These are phyloP conservation scores for Deroptyus accipitrinus DNA, from an alignment of 2,113 vertebrate genomes.

Conservation along the genomic window DNA sequence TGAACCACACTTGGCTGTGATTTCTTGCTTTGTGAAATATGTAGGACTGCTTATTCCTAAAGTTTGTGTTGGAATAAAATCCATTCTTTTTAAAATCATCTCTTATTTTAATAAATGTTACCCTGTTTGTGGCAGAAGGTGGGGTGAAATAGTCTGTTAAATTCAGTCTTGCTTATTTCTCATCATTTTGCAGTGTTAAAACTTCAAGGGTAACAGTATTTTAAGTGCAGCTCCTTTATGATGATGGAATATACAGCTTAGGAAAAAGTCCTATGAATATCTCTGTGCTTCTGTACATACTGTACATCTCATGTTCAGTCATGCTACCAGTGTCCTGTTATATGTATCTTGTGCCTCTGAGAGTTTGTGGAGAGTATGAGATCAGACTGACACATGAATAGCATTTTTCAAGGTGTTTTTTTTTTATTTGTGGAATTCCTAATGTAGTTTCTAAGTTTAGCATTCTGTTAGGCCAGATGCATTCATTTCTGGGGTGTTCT, in stretches of 20 bases:
- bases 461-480: not conserved
- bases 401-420: not conserved
- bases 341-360: not conserved
- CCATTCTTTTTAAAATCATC: not conserved
- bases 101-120: not conserved
- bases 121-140: not conserved
- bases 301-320: not conserved
- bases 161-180: not conserved
- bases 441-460: not conserved
- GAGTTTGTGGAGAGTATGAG: not conserved
- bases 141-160: not conserved
- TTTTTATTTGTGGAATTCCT: not conserved
- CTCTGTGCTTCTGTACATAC: not conserved
- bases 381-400: not conserved
- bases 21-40: not conserved
- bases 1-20: not conserved
- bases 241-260: not conserved
- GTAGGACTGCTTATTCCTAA: not conserved
- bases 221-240: not conserved
- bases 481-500: not conserved
- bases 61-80: not conserved
- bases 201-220: not conserved
- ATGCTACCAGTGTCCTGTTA: not conserved
- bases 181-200: not conserved
- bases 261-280: not conserved